Evolutionary conservation across 1,140 invertebrate species (phyloP).

Genomic region (Drosophila elegans): DNA sequence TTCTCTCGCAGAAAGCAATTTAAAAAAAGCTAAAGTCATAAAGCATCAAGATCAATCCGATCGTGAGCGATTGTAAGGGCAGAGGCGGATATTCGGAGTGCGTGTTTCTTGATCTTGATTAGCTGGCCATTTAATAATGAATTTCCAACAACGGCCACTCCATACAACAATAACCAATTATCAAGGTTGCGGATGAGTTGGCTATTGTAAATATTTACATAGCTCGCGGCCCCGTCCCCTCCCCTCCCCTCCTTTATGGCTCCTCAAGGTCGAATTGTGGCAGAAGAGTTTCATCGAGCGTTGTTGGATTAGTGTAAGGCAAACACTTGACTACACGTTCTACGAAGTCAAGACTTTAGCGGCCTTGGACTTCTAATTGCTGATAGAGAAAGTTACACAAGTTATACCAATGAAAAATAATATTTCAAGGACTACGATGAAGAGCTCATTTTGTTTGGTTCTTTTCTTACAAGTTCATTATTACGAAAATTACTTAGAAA

Average conservation of each 20-base stretch:
- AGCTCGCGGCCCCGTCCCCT: constrained; percentile 20
- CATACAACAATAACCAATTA: constrained; percentile 31
- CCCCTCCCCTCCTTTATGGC: background rate
- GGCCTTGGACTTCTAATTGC: constrained; percentile 13
- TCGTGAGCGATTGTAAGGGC: constrained; percentile 31
- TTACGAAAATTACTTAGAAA: no score
- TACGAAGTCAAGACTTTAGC: constrained; percentile 9
- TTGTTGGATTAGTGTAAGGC: constrained; percentile 25
- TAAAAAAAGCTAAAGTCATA: constrained; percentile 22
- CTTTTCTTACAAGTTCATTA: no score
- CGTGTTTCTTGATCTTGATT: constrained; percentile 53
- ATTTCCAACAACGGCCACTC: constrained; percentile 17
- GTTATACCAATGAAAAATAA: background rate
- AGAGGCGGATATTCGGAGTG: constrained; percentile 29
- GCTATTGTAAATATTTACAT: constrained; percentile 63
- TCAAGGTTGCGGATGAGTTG: constrained; percentile 53
- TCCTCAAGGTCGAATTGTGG: constrained; percentile 30
- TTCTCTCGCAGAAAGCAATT: constrained; percentile 16
- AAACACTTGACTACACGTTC: constrained; percentile 37
- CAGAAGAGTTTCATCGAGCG: constrained; percentile 27
- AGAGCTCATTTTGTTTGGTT: background rate
- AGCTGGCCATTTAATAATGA: constrained; percentile 45
- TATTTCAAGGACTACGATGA: background rate
- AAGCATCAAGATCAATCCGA: constrained; percentile 37
- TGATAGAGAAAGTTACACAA: constrained; percentile 11